Evolutionary conservation across 2,888 invertebrate genomes (phyloP).

Genomic region (Pseudolycoriella hygida): DNA sequence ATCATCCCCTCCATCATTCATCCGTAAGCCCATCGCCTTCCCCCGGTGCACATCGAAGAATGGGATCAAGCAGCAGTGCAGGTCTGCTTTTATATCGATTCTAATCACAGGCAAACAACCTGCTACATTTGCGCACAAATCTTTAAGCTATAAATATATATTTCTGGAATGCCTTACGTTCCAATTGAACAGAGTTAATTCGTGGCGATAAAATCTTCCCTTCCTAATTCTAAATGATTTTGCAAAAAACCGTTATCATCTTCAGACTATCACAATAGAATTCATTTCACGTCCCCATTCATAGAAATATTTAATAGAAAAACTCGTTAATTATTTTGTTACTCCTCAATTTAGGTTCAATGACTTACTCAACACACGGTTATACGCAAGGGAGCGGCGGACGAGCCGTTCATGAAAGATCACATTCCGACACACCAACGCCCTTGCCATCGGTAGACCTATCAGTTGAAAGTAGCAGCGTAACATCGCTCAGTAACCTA

Average conservation of each 20-base stretch:
- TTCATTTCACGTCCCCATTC: too few relatives aligned
- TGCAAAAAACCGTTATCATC: too few relatives aligned
- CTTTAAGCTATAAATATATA: too few relatives aligned
- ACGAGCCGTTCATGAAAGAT: slow-evolving; percentile 61
- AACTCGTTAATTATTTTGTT: background rate
- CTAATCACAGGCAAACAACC: background rate
- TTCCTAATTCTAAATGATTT: too few relatives aligned
- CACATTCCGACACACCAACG: slow-evolving; percentile 33
- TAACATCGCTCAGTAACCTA: slow-evolving; percentile 79
- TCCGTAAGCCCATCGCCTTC: slow-evolving; percentile 23
- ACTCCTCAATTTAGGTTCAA: slow-evolving; percentile 8
- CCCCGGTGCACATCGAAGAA: slow-evolving; percentile 33
- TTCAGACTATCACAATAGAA: too few relatives aligned
- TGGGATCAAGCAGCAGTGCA: slow-evolving; percentile 35
- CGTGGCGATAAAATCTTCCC: too few relatives aligned
- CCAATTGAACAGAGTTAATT: too few relatives aligned
- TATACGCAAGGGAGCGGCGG: slow-evolving; percentile 21
- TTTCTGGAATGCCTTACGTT: too few relatives aligned
- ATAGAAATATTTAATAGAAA: background rate
- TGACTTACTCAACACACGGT: slow-evolving; percentile 11
- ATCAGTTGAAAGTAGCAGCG: slow-evolving; percentile 88
- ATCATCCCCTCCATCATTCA: slow-evolving; percentile 13
- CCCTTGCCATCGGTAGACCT: slow-evolving; percentile 73
- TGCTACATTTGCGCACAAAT: background rate
- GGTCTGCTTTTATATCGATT: slow-evolving; percentile 11